These are phyloP conservation scores for Apodemia duryi DNA, from an alignment of 2,888 invertebrate species.

Conservation along the genomic window DNA sequence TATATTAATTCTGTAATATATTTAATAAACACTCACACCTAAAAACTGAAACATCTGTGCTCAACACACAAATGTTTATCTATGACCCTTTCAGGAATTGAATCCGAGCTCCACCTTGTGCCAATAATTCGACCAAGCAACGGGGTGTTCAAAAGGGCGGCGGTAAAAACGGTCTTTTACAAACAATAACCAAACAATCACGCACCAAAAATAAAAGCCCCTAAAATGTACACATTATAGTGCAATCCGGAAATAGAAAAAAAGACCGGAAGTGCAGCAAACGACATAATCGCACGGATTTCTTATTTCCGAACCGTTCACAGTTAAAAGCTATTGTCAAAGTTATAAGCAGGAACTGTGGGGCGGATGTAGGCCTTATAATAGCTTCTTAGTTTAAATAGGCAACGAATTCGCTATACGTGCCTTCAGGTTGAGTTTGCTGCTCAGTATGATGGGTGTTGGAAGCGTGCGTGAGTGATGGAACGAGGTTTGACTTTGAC, in stretches of 20 bases:
- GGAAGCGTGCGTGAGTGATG: constrained; percentile 67
- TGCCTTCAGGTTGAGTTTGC: constrained; percentile 58
- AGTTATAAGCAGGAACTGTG: constrained; percentile 6
- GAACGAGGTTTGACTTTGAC: constrained; percentile 62
- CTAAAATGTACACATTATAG: neutral
- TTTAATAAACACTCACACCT: no score
- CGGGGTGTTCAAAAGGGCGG: no score
- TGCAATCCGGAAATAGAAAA: neutral
- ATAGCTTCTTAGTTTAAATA: constrained; percentile 17
- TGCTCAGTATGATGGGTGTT: constrained; percentile 51
- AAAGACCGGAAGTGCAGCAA: neutral
- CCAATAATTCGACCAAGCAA: no score
- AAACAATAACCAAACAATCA: neutral
- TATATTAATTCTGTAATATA: no score
- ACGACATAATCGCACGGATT: constrained; percentile 35
- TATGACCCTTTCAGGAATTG: no score
- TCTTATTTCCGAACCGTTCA: constrained; percentile 10
- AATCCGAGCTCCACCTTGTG: no score
- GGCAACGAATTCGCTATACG: constrained; percentile 54
- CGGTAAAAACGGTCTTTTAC: no score
- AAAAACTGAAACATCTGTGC: no score
- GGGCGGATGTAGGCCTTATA: constrained; percentile 23
- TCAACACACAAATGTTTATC: no score
- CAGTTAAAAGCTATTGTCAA: constrained; percentile 7
- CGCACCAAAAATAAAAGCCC: neutral